Percentiles rank a stretch among this genome's conserved stretches.
These are phyloP conservation scores for Dicrostonyx torquatus DNA, from an alignment of 2,797 vertebrate genomes.

Conservation along the genomic window DNA sequence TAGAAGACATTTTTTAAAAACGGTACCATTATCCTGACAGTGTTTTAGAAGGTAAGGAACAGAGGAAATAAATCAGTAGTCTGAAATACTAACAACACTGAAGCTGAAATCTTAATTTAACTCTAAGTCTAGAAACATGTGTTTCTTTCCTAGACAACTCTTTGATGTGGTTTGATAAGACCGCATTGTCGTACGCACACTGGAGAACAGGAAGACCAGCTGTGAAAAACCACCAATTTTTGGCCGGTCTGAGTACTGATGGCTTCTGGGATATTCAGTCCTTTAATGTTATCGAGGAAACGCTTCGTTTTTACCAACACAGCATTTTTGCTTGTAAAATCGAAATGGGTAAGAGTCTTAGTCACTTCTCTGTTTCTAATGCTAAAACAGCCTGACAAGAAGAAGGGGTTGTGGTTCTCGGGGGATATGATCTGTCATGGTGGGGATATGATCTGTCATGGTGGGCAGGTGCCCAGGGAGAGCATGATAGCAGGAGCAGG, in stretches of 20 bases:
- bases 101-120: constrained; percentile 58
- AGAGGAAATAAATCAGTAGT: constrained; percentile 8
- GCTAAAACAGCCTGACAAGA: background rate
- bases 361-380: background rate
- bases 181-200: constrained; percentile 92
- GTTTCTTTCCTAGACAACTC: constrained; percentile 82
- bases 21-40: background rate
- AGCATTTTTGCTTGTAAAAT: constrained; percentile 95
- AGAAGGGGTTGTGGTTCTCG: background rate
- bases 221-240: constrained; percentile 85
- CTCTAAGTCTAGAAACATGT: constrained; percentile 63
- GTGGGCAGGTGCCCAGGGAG: background rate
- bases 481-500: background rate
- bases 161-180: constrained; percentile 94
- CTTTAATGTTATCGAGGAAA: constrained; percentile 77
- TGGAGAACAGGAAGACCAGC: constrained; percentile 92
- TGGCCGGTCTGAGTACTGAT: constrained; percentile 90
- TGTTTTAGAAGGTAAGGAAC: constrained; percentile 10
- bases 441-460: background rate
- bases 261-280: constrained; percentile 91
- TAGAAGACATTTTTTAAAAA: constrained; percentile 38
- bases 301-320: constrained; percentile 88
- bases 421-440: background rate
- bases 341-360: constrained; percentile 89
- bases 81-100: constrained; percentile 41